Percentiles rank a stretch among this genome's conserved stretches.
These are phyloP conservation scores for Polietes domitor DNA, from an alignment of 2,888 invertebrate species.

Conservation along the genomic window DNA sequence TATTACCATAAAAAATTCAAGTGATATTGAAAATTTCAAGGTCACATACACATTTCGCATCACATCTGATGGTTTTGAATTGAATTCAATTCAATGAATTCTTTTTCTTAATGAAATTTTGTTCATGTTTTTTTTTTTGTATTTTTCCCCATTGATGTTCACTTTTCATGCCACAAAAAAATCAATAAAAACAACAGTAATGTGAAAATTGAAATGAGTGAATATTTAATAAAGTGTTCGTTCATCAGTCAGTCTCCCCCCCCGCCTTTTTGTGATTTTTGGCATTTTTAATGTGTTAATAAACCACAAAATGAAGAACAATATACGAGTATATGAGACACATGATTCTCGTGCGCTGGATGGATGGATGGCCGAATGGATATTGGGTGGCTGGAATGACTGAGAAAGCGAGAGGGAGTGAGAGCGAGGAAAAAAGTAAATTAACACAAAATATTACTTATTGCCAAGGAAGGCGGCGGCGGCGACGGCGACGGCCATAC, in stretches of 20 bases:
- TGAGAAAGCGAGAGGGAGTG: too few species aligned
- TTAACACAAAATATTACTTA: constrained; percentile 51
- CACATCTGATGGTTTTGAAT: too few species aligned
- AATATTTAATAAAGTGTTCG: background rate
- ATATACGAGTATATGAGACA: background rate
- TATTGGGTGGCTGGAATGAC: background rate
- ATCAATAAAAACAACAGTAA: background rate
- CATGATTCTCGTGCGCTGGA: too few species aligned
- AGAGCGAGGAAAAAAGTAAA: constrained; percentile 35
- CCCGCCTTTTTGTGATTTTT: constrained; percentile 21
- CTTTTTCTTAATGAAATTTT: too few species aligned
- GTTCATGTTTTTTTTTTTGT: too few species aligned
- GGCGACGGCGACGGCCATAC: constrained; percentile 46
- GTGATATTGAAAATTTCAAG: too few species aligned
- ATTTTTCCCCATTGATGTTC: too few species aligned
- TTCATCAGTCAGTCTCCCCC: too few species aligned
- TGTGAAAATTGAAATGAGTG: constrained; percentile 12
- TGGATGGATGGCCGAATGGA: constrained; percentile 6
- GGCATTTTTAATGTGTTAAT: constrained; percentile 59
- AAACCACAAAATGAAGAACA: constrained; percentile 44
- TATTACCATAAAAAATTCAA: too few species aligned
- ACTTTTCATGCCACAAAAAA: background rate
- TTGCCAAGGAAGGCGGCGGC: constrained; percentile 11
- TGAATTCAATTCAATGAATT: too few species aligned
- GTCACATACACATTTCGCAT: too few species aligned